Evolutionary conservation across 2,113 vertebrate species (phyloP), one percentile per base, ranked within the genome.

Genomic region (Eulacestoma nigropectus): DNA sequence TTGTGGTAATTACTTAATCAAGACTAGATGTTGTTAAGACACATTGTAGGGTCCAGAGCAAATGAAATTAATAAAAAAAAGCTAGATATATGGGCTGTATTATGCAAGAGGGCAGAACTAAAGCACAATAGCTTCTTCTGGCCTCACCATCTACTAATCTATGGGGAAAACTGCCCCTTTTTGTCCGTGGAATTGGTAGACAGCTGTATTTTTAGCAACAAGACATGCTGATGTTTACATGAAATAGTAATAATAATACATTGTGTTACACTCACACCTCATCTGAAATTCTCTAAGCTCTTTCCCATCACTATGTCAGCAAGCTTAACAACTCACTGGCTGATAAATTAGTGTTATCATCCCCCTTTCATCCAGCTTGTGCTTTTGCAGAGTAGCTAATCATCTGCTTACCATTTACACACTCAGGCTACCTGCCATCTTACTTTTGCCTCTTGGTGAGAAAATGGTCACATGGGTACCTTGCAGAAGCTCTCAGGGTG

Each of bases 1-100:
- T 86, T 85, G 59, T 65, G 80, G 50, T 88, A 94, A 93, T 84
- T 59, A 76, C 72, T 94, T 86, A 77, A 91, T 91, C 70, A 85
- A 94, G 83, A 74, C 55, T 86, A 88, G 63, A 93, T 92, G 59
- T 25, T 89, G 90, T 87, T 10, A 89, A 62, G 47, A 70, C 42
- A 87, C 2, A 4, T 37, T 87, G 79, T 52, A 67, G 52, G 89
- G 84, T 74, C 73, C 77, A 67, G 68, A 87, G 56, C 55, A 81
- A 93, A 79, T 20, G 16, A 78, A 94, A 94, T 41, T n/a, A 84
- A 93, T 86, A 11, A 65, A 59, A 63, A 63, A 75, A 32, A 29
- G 6, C 46, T 55, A 78, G 55, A 69, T 80, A 73, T 77, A 86
- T 14, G 37, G 41, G 41, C 16, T 86, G 11, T 13, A 35, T 70